Percentiles rank a stretch among this genome's conserved stretches.
These are phyloP conservation scores for Lamproptera curius DNA, from an alignment of 2,888 invertebrate genomes.

Conservation along the genomic window DNA sequence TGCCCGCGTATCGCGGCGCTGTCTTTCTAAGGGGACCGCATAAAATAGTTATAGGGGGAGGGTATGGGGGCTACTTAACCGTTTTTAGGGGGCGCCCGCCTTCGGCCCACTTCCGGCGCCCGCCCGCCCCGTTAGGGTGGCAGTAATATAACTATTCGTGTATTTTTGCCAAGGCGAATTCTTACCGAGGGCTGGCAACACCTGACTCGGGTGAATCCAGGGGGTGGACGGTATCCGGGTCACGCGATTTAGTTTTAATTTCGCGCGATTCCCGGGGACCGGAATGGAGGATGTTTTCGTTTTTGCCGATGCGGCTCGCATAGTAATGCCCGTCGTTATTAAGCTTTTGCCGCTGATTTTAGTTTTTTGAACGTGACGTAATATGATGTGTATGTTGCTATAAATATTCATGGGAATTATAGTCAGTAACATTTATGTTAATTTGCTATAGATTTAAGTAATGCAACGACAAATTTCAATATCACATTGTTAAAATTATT, in stretches of 20 bases:
- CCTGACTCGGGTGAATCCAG: conserved; percentile 53
- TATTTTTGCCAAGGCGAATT: conserved; percentile 73
- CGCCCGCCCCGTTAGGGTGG: conserved; percentile 40
- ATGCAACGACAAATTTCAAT: too few species aligned
- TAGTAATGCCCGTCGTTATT: conserved; percentile 27
- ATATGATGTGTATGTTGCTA: too few species aligned
- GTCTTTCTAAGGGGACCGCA: conserved; percentile 78
- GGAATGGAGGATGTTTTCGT: conserved; percentile 49
- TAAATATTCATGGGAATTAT: too few species aligned
- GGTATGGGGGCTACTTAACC: conserved; percentile 72
- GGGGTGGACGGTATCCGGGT: conserved; percentile 63
- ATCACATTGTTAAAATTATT: too few species aligned
- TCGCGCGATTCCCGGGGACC: conserved; percentile 50
- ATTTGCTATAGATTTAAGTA: too few species aligned
- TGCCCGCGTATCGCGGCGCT: conserved; percentile 68
- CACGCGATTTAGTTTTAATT: conserved; percentile 75
- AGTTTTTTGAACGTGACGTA: too few species aligned
- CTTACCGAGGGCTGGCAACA: conserved; percentile 72
- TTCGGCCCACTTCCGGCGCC: conserved; percentile 69
- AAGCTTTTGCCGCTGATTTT: too few species aligned
- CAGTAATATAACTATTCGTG: conserved; percentile 66
- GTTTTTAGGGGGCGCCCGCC: conserved; percentile 77
- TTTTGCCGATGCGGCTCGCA: conserved; percentile 46
- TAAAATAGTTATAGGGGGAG: conserved; percentile 77
- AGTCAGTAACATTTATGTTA: too few species aligned